phyloP scores from a whole-genome alignment of 2,797 vertebrate species.

The Euphonia xanthogaster region DNA sequence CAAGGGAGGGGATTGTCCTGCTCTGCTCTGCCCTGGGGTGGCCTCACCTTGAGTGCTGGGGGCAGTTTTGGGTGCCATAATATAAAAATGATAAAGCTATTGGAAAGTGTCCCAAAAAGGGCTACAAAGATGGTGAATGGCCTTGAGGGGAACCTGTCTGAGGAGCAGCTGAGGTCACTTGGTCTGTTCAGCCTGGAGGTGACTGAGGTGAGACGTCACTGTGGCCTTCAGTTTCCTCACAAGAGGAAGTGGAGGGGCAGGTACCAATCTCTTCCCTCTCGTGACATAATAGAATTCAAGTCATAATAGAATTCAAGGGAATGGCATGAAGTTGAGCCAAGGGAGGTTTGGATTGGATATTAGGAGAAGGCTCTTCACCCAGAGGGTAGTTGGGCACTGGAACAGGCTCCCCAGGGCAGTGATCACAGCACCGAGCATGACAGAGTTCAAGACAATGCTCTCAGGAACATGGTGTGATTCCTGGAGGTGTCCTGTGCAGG shows the following conservation, averaged over 20 bases:
- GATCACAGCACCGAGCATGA: background rate
- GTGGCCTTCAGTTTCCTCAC: background rate
- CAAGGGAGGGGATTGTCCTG: accelerated
- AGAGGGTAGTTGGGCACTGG: background rate
- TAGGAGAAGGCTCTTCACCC: background rate
- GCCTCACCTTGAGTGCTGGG: accelerated
- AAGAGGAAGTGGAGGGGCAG: background rate
- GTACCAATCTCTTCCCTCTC: background rate
- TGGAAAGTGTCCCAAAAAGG: background rate
- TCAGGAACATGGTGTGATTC: background rate
- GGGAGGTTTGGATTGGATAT: background rate
- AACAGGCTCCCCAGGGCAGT: background rate
- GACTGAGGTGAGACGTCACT: accelerated
- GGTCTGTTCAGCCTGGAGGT: background rate
- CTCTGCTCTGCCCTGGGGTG: accelerated
- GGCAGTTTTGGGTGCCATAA: background rate
- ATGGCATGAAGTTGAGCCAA: background rate
- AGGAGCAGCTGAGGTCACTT: background rate
- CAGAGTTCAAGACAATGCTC: background rate
- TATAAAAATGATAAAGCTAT: background rate
- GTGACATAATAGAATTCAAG: background rate
- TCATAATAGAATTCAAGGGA: background rate
- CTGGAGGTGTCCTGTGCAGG: background rate
- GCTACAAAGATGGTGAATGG: background rate
- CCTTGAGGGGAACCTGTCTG: background rate